These are phyloP conservation scores for Temnothorax rugatulus DNA, from an alignment of 2,888 invertebrate species.

Conservation along the genomic window DNA sequence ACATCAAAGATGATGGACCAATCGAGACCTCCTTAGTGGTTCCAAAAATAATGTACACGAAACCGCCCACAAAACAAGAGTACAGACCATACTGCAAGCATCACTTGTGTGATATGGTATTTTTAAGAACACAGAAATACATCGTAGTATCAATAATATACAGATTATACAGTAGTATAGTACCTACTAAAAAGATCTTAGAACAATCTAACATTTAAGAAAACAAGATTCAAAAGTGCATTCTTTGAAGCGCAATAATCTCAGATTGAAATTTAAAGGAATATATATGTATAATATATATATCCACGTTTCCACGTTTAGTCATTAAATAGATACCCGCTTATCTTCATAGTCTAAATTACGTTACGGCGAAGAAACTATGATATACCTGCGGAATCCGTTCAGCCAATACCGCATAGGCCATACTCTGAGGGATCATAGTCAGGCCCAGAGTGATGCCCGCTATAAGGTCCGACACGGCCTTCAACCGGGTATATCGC, in stretches of 20 bases:
- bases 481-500: slow-evolving; percentile 90
- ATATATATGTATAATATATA: background rate
- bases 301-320: too few species aligned
- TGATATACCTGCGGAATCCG: slow-evolving; percentile 92
- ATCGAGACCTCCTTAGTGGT: slow-evolving; percentile 95
- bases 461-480: slow-evolving; percentile 94
- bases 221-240: background rate
- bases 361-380: background rate
- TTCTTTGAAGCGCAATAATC: background rate
- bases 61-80: slow-evolving; percentile 94
- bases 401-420: slow-evolving; percentile 95
- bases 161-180: background rate
- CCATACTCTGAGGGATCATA: slow-evolving; percentile 97
- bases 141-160: background rate
- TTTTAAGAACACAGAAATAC: background rate
- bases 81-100: slow-evolving; percentile 93
- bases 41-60: slow-evolving; percentile 95
- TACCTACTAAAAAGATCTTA: background rate
- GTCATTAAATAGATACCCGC: background rate
- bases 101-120: background rate
- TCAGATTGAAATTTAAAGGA: background rate
- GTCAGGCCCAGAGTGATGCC: slow-evolving; percentile 96
- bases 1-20: slow-evolving; percentile 98
- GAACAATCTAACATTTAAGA: background rate
- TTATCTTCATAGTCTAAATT: background rate